Evolutionary conservation across 2,113 vertebrate genomes (phyloP).

Genomic region (Aphyosemion australe): DNA sequence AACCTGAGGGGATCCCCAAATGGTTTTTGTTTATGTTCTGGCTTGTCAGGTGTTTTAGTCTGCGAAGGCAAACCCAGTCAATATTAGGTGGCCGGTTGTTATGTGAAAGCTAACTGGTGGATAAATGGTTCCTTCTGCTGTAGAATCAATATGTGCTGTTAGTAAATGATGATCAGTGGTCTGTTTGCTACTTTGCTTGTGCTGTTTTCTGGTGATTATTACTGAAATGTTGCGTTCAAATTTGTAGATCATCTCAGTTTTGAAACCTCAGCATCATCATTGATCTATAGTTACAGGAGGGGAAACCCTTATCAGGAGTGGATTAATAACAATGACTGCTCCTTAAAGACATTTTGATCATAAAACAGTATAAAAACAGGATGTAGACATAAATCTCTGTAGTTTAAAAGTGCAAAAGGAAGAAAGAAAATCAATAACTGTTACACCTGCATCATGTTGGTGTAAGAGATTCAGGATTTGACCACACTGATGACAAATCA

Average conservation of each 20-base stretch:
- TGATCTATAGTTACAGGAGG: too few species aligned
- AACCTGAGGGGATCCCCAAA: neutral
- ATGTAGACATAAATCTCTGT: neutral
- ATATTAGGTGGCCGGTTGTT: neutral
- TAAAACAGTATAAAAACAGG: neutral
- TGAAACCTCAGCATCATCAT: neutral
- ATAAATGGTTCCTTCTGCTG: neutral
- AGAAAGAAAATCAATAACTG: neutral
- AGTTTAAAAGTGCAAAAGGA: neutral
- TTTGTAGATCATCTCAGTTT: neutral
- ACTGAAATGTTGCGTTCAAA: neutral
- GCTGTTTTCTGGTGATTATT: neutral
- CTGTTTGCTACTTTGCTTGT: neutral
- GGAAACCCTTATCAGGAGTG: too few species aligned
- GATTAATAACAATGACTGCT: too few species aligned
- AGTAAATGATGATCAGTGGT: neutral
- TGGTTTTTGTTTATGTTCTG: too few species aligned
- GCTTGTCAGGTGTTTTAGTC: neutral
- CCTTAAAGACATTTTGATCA: too few species aligned
- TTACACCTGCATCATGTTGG: neutral
- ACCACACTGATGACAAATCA: neutral
- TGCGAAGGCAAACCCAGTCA: neutral
- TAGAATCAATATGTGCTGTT: neutral
- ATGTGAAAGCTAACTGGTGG: neutral
- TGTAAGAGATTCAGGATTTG: neutral